These are phyloP conservation scores for Bilobella aurantiaca DNA, from an alignment of 1,140 invertebrate species.

Conservation along the genomic window DNA sequence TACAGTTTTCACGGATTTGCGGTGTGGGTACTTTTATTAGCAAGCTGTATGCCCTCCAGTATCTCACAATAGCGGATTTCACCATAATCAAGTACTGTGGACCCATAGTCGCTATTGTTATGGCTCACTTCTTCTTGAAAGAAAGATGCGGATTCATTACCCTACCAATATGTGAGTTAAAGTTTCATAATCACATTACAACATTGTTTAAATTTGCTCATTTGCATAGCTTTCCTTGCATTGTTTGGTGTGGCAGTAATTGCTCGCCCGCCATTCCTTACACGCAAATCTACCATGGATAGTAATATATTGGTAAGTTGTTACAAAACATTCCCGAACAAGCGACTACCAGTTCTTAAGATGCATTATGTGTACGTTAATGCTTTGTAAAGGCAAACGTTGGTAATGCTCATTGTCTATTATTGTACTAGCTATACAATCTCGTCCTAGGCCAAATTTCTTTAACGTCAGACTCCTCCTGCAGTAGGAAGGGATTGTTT, in stretches of 20 bases:
- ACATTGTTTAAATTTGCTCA: not conserved
- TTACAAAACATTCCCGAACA: too few species aligned
- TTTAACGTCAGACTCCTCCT: too few species aligned
- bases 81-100: not conserved
- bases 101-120: not conserved
- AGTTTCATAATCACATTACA: not conserved
- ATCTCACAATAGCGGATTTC: not conserved
- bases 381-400: too few species aligned
- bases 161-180: not conserved
- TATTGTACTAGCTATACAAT: too few species aligned
- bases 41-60: constrained; percentile 10
- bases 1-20: not conserved
- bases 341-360: too few species aligned
- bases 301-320: not conserved
- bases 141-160: not conserved
- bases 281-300: not conserved
- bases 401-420: too few species aligned
- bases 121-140: not conserved
- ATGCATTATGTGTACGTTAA: too few species aligned
- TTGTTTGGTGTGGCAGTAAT: not conserved
- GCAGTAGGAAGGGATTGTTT: too few species aligned
- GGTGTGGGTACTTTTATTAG: not conserved
- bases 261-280: not conserved
- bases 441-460: too few species aligned
- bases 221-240: not conserved